Base-by-base conservation (phyloP, 2,113 vertebrate genomes). In the Falcunculus frontatus region DNA sequence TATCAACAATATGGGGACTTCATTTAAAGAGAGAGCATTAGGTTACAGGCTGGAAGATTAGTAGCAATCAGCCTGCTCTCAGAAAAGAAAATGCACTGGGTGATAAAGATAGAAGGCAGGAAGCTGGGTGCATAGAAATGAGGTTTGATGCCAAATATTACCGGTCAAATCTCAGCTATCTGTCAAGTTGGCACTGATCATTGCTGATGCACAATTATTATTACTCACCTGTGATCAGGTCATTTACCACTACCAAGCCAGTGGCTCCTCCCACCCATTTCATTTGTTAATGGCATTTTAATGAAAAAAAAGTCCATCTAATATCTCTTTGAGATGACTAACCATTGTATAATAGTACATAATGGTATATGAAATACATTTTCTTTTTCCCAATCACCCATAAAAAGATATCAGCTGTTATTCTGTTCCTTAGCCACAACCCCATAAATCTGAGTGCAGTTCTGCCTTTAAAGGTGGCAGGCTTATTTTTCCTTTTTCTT, bases 11-110 rank as follows among this genome's bases (percentile, higher is more conserved):
- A 75, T 78, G 80, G 80, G 72, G 88, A 92, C 83, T 89, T 97
- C 88, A 92, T 96, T 97, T 96, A 96, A 93, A 93, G 90, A 92
- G 79, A 87, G 95, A 93, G 90, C 95, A 86, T 93, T 94, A 96
- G 93, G 90, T 95, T 95, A 90, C 90, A 90, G 95, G 83, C 93
- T 84, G 55, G 73, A 75, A 95, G 92, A 95, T 97, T 92, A 95
- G 92, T 67, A 95, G 96, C 93, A 94, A 94, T 96, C 93, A 94
- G 84, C n/a, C 83, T 47, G 80, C 92, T 90, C 90, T 92, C 93
- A 62, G 93, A 53, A 87, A 93, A 76, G 95, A 94, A 94, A 96
- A 96, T 90, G 93, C 77, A 53, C 90, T 82, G 90, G 76, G 65
- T 93, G 94, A 96, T 95, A 95, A 91, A 93, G 96, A 97, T 78